Percentiles rank a stretch among this genome's conserved stretches.
phyloP scores from a whole-genome alignment of 2,888 invertebrate species.

The Caprella mutica region DNA sequence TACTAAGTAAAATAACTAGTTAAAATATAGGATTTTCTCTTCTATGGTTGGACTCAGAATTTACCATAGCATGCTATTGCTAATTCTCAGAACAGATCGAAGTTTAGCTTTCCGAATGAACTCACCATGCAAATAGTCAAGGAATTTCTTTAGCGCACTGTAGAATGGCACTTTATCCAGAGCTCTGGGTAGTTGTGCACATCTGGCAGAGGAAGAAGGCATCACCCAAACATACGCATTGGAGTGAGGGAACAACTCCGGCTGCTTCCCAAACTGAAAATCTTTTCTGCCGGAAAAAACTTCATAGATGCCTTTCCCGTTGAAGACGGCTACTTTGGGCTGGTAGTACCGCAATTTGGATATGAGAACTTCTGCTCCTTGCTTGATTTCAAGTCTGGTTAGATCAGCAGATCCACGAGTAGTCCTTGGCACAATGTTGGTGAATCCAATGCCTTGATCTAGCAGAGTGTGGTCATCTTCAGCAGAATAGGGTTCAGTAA shows the following conservation, averaged over 20 bases:
- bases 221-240: constrained; percentile 98
- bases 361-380: constrained; percentile 71
- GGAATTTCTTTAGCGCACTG: constrained; percentile 84
- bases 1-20: too few species aligned
- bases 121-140: constrained; percentile 90
- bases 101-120: too few species aligned
- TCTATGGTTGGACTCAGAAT: too few species aligned
- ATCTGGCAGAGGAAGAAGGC: constrained; percentile 95
- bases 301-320: constrained; percentile 97
- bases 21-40: too few species aligned
- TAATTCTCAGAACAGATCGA: too few species aligned
- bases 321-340: constrained; percentile 94
- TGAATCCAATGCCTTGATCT: constrained; percentile 92
- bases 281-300: constrained; percentile 95
- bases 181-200: constrained; percentile 92
- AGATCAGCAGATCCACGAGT: constrained; percentile 93
- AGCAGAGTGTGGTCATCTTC: constrained; percentile 89
- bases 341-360: constrained; percentile 83
- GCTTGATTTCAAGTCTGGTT: constrained; percentile 83
- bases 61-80: too few species aligned
- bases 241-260: constrained; percentile 82
- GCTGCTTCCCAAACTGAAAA: constrained; percentile 91
- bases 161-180: constrained; percentile 98
- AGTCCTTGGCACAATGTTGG: constrained; percentile 91
- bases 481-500: constrained; percentile 87